Evolutionary conservation across 1,140 invertebrate species (phyloP), one percentile per base, ranked within the genome.

Genomic region (Leptinotarsa texana): DNA sequence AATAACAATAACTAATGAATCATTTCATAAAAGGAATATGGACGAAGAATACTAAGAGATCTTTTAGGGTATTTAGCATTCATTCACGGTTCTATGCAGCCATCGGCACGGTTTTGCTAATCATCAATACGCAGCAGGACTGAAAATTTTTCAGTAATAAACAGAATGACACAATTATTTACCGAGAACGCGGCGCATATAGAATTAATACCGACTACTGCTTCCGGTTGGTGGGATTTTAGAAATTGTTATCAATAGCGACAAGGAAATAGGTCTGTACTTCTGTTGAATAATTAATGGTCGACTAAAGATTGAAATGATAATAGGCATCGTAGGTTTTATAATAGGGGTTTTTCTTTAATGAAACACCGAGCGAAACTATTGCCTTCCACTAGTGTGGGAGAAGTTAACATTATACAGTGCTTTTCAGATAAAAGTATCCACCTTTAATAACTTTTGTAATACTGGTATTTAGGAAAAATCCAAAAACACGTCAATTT

Each of bases 1-100:
- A 71, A 71, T 75, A 73, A 77, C 76, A 77, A 77, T 77, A 75
- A 77, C 57, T 71, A 69, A 77, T 77, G 76, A 77, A 73, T 77
- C 76, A 77, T 70, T 71, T 63, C 51, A 49, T 71, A 75, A 75
- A 71, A 65, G 69, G 61, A 15, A 68, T 77, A 72, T 63, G n/a
- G 49, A 48, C 62, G 47, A 62, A 70, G 76, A 77, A 77, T 77
- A 75, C 73, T 74, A 77, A 77, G 69, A 22, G 42, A 57, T 77
- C 57, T 75, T 74, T 65, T 75, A 70, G 18, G 72, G 62, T 61
- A 77, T 77, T 77, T 72, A 77, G 71, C 18, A 77, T 77, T 75
- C 76, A 71, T 24, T n/a, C 51, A 51, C 22, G 13, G 73, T 72
- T 61, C 62, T 73, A 47, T 18, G 67, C 42, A 66, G 72, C 67